Evolutionary conservation across 2,888 invertebrate species (phyloP), one percentile per base, ranked within the genome.

Genomic region (Hydrotaea cyrtoneurina): DNA sequence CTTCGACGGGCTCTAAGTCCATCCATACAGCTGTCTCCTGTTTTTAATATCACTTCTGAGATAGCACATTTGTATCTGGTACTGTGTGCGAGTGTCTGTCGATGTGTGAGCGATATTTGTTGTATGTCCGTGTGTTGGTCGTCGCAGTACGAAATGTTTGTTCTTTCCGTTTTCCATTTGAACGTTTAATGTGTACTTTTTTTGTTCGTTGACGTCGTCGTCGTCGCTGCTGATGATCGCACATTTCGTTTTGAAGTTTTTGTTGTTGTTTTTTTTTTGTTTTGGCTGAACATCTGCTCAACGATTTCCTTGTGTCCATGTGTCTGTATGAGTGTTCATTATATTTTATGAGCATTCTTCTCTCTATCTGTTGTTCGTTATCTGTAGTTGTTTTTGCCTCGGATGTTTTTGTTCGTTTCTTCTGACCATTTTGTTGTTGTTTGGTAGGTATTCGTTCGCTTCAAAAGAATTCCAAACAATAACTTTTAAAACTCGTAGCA

Each of bases 271-370:
- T n/a, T n/a, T n/a, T n/a, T n/a, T n/a, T n/a, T n/a, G n/a, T 72
- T 59, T 73, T 78, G 77, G 73, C 83, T 83, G 92, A 91, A 92
- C 91, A 91, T 91, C 91, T 91, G 91, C 91, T 92, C 90, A 80
- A 82, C 86, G 87, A 86, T 87, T 88, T 88, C 86, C 86, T 87
- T 85, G 80, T 39, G 21, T 19, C 66, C 15, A 10, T 43, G 66
- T 31, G 31, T 31, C 31, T 31, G 31, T 66, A 10, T 55, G 11
- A 23, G 59, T 59, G 10, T 55, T 2, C 53, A 5, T 55, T 21
- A 10, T 21, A 55, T 23, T 55, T 10, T 55, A 55, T 55, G 55
- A 10, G 21, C 21, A 55, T 59, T 59, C 13, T 8, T 31, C 59
- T 59, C 21, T 59, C 26, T 26, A 59, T 15, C 26, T 21, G 8